Conservation (phyloP, 2,888 invertebrate species). For the Ctenicera cuprea region DNA sequence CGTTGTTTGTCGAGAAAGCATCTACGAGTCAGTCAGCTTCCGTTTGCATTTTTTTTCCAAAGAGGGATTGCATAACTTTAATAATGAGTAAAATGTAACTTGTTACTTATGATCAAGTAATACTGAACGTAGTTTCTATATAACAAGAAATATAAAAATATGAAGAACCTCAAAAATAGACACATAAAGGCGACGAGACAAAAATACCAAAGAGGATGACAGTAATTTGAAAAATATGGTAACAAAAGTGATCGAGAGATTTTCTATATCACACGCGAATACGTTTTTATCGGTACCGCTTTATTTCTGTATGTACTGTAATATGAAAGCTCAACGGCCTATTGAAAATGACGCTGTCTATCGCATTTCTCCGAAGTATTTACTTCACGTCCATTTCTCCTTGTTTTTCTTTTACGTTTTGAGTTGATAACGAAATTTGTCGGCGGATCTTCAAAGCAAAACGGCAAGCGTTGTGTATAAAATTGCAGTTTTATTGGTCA, state of each 20-base stretch:
- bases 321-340: constrained; percentile 45
- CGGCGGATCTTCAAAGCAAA: neutral
- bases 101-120: no score
- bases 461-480: neutral
- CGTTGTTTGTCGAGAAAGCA: no score
- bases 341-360: constrained; percentile 36
- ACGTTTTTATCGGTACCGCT: constrained; percentile 37
- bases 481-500: constrained; percentile 35
- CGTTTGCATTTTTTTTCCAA: no score
- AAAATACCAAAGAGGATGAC: neutral
- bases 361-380: neutral
- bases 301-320: constrained; percentile 36
- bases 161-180: neutral
- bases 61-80: no score
- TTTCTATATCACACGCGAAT: constrained; percentile 36
- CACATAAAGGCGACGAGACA: neutral
- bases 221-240: constrained; percentile 35
- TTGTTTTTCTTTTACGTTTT: neutral
- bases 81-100: no score
- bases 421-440: no score
- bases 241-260: constrained; percentile 39
- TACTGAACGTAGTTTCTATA: no score
- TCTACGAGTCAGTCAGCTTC: no score
- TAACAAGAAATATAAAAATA: no score
- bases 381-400: neutral